A percentile compares a stretch with the other conserved stretches of the same genome.
These are phyloP conservation scores for Aphidius colemani DNA, from an alignment of 2,888 invertebrate genomes.

Conservation along the genomic window DNA sequence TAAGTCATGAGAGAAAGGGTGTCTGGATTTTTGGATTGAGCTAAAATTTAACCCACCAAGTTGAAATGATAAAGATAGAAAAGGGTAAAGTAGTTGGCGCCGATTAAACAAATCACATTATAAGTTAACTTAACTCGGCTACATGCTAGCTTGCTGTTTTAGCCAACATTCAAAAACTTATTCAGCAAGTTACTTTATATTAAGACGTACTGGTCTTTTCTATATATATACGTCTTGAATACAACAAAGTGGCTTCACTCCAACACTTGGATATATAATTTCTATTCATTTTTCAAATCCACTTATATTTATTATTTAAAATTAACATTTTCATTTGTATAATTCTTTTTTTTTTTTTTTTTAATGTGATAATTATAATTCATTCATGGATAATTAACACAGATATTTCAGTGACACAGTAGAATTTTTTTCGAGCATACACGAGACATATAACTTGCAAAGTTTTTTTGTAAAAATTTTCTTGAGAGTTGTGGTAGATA, in stretches of 20 bases:
- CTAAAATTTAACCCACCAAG: slow-evolving; percentile 9
- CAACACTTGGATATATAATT: slow-evolving; percentile 47
- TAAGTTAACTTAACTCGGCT: slow-evolving; percentile 48
- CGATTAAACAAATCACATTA: slow-evolving; percentile 61
- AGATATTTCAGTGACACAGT: slow-evolving; percentile 19
- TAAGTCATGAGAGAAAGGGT: background rate
- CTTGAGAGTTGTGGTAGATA: slow-evolving; percentile 17
- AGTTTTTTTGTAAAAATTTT: slow-evolving; percentile 21
- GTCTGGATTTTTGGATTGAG: background rate
- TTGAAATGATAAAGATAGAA: slow-evolving; percentile 32
- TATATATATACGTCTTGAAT: slow-evolving; percentile 52
- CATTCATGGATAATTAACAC: slow-evolving; percentile 60
- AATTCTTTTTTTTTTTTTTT: slow-evolving; percentile 4
- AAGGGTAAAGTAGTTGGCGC: slow-evolving; percentile 57
- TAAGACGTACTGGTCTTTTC: slow-evolving; percentile 55
- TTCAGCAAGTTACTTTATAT: slow-evolving; percentile 54
- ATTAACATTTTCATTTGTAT: background rate
- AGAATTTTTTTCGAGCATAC: background rate
- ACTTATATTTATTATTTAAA: background rate
- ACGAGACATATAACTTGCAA: slow-evolving; percentile 11
- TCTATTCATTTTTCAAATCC: slow-evolving; percentile 51
- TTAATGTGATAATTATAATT: slow-evolving; percentile 45
- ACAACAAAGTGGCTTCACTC: slow-evolving; percentile 46
- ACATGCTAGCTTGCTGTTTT: slow-evolving; percentile 36
- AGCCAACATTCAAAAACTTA: slow-evolving; percentile 4